phyloP scores from a whole-genome alignment of 2,888 invertebrate species.

The Aproaerema taeniolella region DNA sequence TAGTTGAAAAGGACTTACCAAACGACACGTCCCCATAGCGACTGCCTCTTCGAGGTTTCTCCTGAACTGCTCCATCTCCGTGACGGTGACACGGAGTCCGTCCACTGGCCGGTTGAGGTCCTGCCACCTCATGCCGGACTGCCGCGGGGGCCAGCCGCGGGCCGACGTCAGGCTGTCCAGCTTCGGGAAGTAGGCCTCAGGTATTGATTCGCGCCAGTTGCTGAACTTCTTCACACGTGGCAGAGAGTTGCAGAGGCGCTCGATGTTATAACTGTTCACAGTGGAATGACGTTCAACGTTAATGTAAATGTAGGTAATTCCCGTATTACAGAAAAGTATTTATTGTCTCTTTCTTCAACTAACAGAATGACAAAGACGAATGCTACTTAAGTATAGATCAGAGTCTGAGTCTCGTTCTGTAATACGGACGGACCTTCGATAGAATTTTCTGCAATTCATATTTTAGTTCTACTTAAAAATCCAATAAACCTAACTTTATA shows the following conservation, averaged over 20 bases:
- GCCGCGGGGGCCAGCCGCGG: constrained; percentile 85
- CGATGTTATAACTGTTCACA: constrained; percentile 83
- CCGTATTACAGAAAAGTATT: background rate
- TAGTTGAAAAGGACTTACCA: too few species aligned
- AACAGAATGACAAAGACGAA: too few species aligned
- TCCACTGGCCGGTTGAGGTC: constrained; percentile 83
- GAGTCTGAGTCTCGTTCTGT: too few species aligned
- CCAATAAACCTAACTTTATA: too few species aligned
- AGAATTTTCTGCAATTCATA: too few species aligned
- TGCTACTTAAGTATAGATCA: too few species aligned
- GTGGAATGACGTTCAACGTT: too few species aligned
- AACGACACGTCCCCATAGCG: constrained; percentile 79
- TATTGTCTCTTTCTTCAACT: too few species aligned
- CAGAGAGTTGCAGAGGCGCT: constrained; percentile 84
- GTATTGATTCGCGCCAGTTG: constrained; percentile 82
- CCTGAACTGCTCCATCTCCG: constrained; percentile 85
- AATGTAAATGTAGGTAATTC: background rate
- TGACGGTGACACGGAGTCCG: constrained; percentile 75
- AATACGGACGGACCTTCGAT: background rate
- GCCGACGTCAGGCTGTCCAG: constrained; percentile 83
- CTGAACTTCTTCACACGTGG: constrained; percentile 80
- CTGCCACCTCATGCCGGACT: constrained; percentile 74
- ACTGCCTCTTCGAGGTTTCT: constrained; percentile 86
- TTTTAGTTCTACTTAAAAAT: too few species aligned
- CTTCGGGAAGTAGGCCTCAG: constrained; percentile 90